Base-by-base conservation (phyloP, 2,888 invertebrate species). In the Eurytoma californica region DNA sequence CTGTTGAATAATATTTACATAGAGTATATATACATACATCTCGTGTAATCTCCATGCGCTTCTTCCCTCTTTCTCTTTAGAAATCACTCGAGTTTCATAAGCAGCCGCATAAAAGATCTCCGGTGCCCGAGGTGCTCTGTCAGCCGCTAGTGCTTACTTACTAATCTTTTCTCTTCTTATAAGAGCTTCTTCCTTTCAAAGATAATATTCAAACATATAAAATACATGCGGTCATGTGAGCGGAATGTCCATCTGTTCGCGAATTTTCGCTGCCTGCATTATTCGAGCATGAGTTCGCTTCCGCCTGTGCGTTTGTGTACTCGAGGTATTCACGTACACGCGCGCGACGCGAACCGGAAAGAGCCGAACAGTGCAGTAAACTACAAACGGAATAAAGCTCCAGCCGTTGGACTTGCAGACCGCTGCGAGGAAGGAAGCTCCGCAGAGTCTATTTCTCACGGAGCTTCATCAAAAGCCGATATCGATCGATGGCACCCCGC, bases 301-400 rank as follows among this genome's bases (percentile, higher is more conserved):
- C 9, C 24, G 24, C 24, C 58, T 70, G 49, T 24, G 57, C 53
- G 9, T 70, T 7, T 65, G 20, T 49, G n/a, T 49, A 20, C 12
- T 0, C 53, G 12, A 47, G 9, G 63, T 18, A 63, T 39, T n/a
- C 63, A 12, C 3, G 18, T 30, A 53, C n/a, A 53, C 18, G 28
- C 58, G 30, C 66, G 51, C 51, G 30, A 30, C 66, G 51, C 51
- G 20, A 30, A 67, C 18, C 67, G 49, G n/a, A 74, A 60, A 60
- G 67, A 55, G 28, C n/a, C 60, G 30, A 28, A 14, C 18, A 60
- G 30, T 4, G 53, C n/a, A 28, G 53, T 24, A 61, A 30, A 49
- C 72, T 57, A 63, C 61, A 73, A 68, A 78, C 63, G 72, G 68
- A 78, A 78, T 78, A 78, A 73, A 78, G 68, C 68, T 57, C n/a